phyloP scores from a whole-genome alignment of 1,140 invertebrate species.

The Solenopsis invicta region DNA sequence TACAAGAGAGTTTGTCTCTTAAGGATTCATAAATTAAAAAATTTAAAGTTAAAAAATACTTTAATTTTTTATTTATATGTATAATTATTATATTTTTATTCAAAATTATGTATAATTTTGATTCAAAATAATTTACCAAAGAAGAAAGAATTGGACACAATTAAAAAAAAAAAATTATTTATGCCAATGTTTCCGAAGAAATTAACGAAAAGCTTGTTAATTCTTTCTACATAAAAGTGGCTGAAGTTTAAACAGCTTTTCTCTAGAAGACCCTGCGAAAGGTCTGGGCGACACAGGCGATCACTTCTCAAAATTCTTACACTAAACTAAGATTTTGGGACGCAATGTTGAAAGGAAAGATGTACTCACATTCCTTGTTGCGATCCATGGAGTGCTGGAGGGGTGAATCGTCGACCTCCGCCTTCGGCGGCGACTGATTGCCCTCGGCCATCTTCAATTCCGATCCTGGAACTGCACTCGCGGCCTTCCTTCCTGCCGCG shows the following conservation, averaged over 20 bases:
- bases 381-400: constrained; percentile 97
- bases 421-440: constrained; percentile 94
- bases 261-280: neutral
- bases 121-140: neutral
- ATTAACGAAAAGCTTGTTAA: neutral
- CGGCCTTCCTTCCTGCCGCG: constrained; percentile 83
- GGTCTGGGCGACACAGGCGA: neutral
- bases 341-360: constrained; percentile 48
- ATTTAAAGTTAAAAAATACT: neutral
- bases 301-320: neutral
- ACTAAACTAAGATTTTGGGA: neutral
- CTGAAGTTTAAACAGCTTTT: neutral
- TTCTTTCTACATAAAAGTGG: neutral
- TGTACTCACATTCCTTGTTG: constrained; percentile 97
- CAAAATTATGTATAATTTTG: neutral
- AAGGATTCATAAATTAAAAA: no score
- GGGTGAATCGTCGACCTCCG: constrained; percentile 97
- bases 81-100: no score
- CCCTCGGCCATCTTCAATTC: constrained; percentile 90
- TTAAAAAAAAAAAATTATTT: neutral
- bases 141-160: neutral
- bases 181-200: neutral
- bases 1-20: neutral
- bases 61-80: neutral
- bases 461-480: constrained; percentile 82